Evolutionary conservation across 2,797 vertebrate genomes (phyloP).

Genomic region (Pseudomugil tenellus): DNA sequence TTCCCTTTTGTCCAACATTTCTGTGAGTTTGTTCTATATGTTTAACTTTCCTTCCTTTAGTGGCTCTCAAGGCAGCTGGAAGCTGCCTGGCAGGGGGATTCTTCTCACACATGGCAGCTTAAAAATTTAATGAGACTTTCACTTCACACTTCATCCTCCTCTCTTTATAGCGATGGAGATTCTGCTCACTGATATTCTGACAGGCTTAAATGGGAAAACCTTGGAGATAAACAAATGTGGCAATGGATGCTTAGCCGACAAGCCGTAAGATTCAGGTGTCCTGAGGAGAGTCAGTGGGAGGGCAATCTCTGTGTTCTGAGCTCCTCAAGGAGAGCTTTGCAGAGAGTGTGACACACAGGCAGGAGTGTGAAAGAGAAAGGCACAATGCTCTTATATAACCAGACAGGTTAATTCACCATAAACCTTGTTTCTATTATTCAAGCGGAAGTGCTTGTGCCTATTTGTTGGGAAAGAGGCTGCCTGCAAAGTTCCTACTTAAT

Average conservation of each 20-base stretch:
- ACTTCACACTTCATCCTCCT: conserved; percentile 81
- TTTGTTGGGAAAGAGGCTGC: conserved; percentile 33
- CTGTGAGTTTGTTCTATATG: conserved; percentile 69
- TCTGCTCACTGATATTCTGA: conserved; percentile 68
- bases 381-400: conserved; percentile 40
- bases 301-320: conserved; percentile 32
- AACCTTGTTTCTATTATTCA: conserved; percentile 50
- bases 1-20: conserved; percentile 65
- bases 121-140: conserved; percentile 86
- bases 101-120: conserved; percentile 78
- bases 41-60: conserved; percentile 71
- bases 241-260: conserved; percentile 60
- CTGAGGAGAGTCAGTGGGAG: conserved; percentile 51
- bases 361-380: conserved; percentile 22
- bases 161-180: conserved; percentile 66
- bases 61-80: conserved; percentile 64
- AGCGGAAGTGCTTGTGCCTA: conserved; percentile 25
- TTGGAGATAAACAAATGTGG: conserved; percentile 69
- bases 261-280: conserved; percentile 49
- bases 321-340: conserved; percentile 26
- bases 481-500: conserved; percentile 50
- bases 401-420: conserved; percentile 50
- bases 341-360: conserved; percentile 20
- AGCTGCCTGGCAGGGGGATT: conserved; percentile 75
- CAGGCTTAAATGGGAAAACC: conserved; percentile 62